Evolutionary conservation across 2,113 vertebrate species (phyloP), one percentile per base, ranked within the genome.

Genomic region (Pavo muticus): DNA sequence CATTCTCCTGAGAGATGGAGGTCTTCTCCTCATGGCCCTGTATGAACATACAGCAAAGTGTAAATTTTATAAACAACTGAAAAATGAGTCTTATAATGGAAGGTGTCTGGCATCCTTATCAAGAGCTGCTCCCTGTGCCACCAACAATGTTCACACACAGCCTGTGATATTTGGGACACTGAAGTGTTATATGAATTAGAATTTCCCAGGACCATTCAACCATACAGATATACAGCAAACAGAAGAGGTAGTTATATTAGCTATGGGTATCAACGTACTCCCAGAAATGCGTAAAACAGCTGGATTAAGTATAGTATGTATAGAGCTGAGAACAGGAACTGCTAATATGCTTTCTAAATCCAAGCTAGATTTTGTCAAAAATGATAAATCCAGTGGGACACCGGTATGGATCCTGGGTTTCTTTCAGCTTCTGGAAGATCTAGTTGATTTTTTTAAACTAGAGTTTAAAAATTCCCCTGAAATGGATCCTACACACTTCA

Each of bases 281-380:
- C 37, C 48, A 47, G 70, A 35, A 75, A 57, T 21, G 14, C 11
- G 17, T 29, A 57, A 48, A 67, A 57, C 45, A 72, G 24, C 21
- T 71, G 40, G 11, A 27, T 16, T 71, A 32, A 37, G 10, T 48
- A 45, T 29, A 74, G n/a, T 30, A 29, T 27, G 25, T 69, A 84
- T 20, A 67, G 44, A 64, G 44, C 29, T 30, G 29, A 63, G 29
- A 85, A 74, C 12, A 10, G 60, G 3, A 60, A 20, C 19, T 45
- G 37, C 70, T 65, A 70, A 69, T 37, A 47, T 23, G 8, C 13
- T n/a, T 69, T 54, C 71, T 69, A 82, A 91, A 73, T 56, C 37
- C 63, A 25, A 88, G 35, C 20, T 69, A 70, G 54, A 60, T 71
- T 70, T 74, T 92, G 70, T 37, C 40, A 61, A 90, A 87, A 87